A percentile compares a stretch with the other conserved stretches of the same genome.
Conservation (phyloP, 2,888 invertebrate species). For the Junonia oenone region DNA sequence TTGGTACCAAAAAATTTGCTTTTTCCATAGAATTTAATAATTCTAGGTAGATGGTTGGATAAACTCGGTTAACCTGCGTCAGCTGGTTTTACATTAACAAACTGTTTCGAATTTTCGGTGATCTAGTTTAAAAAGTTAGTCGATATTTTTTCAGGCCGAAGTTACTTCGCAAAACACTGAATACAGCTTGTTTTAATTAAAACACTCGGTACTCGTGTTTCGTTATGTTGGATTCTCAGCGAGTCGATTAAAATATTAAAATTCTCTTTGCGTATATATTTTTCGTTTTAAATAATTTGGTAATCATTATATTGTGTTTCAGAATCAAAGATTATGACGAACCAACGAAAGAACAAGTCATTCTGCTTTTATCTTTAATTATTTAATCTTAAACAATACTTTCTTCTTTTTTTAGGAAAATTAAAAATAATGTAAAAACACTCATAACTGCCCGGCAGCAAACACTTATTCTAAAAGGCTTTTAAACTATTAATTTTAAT, state of each 20-base stretch:
- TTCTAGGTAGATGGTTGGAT: not conserved
- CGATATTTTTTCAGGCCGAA: not conserved
- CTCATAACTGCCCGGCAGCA: not conserved
- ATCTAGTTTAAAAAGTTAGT: not conserved
- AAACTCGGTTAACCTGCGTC: not conserved
- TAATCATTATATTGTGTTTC: not conserved
- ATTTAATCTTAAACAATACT: too few species aligned
- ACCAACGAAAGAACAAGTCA: too few species aligned
- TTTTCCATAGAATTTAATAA: not conserved
- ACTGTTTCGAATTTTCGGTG: not conserved
- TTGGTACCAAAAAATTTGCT: too few species aligned
- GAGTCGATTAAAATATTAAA: not conserved
- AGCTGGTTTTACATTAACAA: not conserved
- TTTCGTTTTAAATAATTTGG: not conserved
- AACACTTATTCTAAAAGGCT: not conserved
- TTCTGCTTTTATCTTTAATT: too few species aligned
- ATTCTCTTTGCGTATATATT: not conserved
- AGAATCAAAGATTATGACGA: too few species aligned
- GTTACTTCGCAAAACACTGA: not conserved
- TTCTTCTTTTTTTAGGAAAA: too few species aligned
- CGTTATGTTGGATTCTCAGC: slow-evolving; percentile 2
- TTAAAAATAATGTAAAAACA: too few species aligned
- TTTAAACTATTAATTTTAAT: not conserved
- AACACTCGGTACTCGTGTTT: slow-evolving; percentile 4
- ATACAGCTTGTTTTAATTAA: not conserved